Base-by-base conservation (phyloP, 2,888 invertebrate genomes). In the Zaprionus bogoriensis region DNA sequence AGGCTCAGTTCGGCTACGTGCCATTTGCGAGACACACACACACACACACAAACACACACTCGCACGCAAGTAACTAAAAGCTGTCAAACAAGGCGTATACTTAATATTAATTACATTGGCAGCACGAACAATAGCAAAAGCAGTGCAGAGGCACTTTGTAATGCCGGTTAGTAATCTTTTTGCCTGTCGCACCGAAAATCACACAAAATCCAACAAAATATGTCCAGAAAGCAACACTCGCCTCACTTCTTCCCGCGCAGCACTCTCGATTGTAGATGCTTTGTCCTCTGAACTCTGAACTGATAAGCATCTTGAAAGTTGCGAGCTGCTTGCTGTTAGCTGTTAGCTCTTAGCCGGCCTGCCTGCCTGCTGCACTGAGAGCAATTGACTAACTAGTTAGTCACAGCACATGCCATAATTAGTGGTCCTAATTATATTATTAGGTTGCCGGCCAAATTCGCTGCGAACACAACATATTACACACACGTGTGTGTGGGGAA, bases 61-160 rank as follows among this genome's bases (percentile, higher is more conserved):
- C n/a, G n/a, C n/a, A n/a, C n/a, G n/a, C n/a, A n/a, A n/a, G n/a
- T n/a, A 74, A 51, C 60, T 67, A 67, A 75, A 73, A 82, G 77
- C 72, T 81, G 85, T 85, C 83, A 78, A 76, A 82, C 86, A 68
- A 42, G 73, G 62, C 76, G 86, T 67, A 82, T 82, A 80, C 80
- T 85, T 85, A 82, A 80, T 80, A 85, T 80, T 80, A 80, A 80
- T 80, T 85, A 80, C 74, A 66, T 57, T 30, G 62, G 66, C 73
- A 63, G 54, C 57, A 59, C 50, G 27, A 58, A 27, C 27, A 38
- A n/a, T n/a, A n/a, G n/a, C 30, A 38, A 59, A 45, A 55, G 52
- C 46, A 46, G 53, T 42, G 44, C 62, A 62, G 62, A 48, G 68
- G 39, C 58, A 67, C 46, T 60, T 60, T 58, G 42, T 64, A 51